phyloP scores from a whole-genome alignment of 2,113 vertebrate species.

The Tringa solitaria region DNA sequence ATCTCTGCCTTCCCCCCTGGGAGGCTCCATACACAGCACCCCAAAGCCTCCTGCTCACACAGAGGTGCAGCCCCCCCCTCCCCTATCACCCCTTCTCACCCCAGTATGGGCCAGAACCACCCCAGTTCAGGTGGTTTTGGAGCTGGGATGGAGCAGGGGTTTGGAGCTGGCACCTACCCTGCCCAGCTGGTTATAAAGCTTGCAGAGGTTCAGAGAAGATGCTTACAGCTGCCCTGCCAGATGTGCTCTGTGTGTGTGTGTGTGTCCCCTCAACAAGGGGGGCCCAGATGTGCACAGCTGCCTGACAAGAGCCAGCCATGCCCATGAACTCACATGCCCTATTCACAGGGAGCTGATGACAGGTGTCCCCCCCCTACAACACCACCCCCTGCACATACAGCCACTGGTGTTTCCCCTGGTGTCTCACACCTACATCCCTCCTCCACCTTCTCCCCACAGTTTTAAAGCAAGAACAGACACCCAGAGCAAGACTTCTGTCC shows the following conservation, averaged over 20 bases:
- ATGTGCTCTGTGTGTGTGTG: too few species aligned
- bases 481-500: too few species aligned
- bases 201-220: neutral
- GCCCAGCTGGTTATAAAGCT: neutral
- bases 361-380: neutral
- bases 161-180: too few species aligned
- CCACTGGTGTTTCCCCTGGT: accelerated
- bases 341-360: neutral
- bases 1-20: too few species aligned
- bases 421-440: neutral
- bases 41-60: neutral
- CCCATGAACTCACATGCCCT: neutral
- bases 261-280: too few species aligned
- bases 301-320: neutral
- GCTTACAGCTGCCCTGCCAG: neutral
- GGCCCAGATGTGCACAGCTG: neutral
- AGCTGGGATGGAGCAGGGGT: neutral
- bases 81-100: neutral
- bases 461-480: neutral
- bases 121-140: neutral
- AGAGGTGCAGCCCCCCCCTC: too few species aligned
- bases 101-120: neutral
- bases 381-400: neutral
- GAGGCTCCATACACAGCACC: neutral
- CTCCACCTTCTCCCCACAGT: neutral